Percentiles rank a stretch among this genome's conserved stretches.
Conservation (phyloP, 2,888 invertebrate genomes). For the Troglohyphantes excavatus region DNA sequence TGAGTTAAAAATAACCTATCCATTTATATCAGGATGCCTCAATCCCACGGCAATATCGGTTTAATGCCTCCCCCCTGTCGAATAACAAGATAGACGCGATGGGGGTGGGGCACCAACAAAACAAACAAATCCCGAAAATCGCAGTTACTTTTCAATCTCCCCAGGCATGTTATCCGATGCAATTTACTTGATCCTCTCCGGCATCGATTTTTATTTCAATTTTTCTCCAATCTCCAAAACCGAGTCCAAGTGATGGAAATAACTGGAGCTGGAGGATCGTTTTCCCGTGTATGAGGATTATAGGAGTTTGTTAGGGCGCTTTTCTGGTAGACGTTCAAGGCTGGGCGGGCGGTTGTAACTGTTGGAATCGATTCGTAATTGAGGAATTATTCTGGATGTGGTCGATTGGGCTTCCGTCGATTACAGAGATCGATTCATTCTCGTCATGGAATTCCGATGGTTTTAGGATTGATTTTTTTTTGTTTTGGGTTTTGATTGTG, state of each 20-base stretch:
- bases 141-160: conserved; percentile 77
- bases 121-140: conserved; percentile 69
- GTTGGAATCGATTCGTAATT: conserved; percentile 71
- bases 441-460: conserved; percentile 44
- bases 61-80: conserved; percentile 40
- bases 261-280: conserved; percentile 61
- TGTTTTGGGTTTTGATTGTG: conserved; percentile 2
- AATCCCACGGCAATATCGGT: conserved; percentile 71
- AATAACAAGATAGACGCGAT: conserved; percentile 52
- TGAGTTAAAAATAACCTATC: conserved; percentile 55
- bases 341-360: conserved; percentile 13
- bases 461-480: not conserved
- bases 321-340: not conserved
- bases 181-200: conserved; percentile 65
- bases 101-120: conserved; percentile 40
- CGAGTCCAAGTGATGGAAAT: conserved; percentile 35
- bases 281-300: conserved; percentile 51
- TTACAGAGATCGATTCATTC: conserved; percentile 21
- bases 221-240: conserved; percentile 39
- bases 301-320: not conserved
- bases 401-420: conserved; percentile 64
- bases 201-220: conserved; percentile 76
- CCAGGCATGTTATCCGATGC: conserved; percentile 74
- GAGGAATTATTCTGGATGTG: conserved; percentile 74
- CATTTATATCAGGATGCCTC: conserved; percentile 61